Evolutionary conservation across 2,888 invertebrate genomes (phyloP).

Genomic region (Phyto melanocephala): DNA sequence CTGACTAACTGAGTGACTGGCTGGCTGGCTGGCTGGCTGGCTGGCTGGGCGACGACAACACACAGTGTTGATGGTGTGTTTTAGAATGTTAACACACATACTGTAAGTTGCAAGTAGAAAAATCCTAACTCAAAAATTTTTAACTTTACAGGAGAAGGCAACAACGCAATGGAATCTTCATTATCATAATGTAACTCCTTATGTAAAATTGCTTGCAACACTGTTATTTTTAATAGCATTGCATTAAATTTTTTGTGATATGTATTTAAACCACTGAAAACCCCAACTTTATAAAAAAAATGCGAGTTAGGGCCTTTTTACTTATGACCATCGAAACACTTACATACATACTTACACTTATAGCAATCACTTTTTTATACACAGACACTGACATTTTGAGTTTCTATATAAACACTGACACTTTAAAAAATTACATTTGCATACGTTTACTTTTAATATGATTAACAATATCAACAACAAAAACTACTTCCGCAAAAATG

Average conservation of each 20-base stretch:
- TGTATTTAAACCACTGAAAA: too few species aligned
- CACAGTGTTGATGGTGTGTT: not conserved
- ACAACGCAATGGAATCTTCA: not conserved
- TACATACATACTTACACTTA: not conserved
- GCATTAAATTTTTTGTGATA: too few species aligned
- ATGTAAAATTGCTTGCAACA: too few species aligned
- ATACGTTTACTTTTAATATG: constrained; percentile 60
- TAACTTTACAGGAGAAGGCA: not conserved
- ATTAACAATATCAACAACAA: constrained; percentile 36
- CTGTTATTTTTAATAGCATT: too few species aligned
- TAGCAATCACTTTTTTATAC: not conserved
- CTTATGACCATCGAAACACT: not conserved
- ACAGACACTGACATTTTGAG: constrained; percentile 39
- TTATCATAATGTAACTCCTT: too few species aligned
- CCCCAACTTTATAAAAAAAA: too few species aligned
- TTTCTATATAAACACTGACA: constrained; percentile 39
- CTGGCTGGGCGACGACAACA: not conserved
- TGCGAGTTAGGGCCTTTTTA: too few species aligned
- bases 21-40: too few species aligned
- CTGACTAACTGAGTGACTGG: too few species aligned
- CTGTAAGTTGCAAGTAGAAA: not conserved
- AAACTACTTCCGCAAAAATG: constrained; percentile 36
- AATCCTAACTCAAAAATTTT: too few species aligned
- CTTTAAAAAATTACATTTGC: constrained; percentile 56
- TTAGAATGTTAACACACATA: constrained; percentile 1